Base-by-base conservation (phyloP, 1,140 invertebrate species). In the Nasonia vitripennis region DNA sequence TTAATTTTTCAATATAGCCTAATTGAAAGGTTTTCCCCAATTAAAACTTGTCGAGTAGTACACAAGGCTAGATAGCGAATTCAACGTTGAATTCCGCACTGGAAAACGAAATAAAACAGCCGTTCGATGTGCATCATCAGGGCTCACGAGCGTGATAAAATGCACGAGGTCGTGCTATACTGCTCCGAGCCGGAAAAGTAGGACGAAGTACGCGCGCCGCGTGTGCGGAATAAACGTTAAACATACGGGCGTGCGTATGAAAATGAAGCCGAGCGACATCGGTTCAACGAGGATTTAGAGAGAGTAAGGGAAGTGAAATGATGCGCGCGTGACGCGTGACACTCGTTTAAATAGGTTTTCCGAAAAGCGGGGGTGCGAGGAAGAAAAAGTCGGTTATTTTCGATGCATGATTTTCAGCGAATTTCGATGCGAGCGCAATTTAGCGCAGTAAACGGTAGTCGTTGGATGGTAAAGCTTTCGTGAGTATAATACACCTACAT, bases 241-340 rank as follows among this genome's bases (percentile, higher is more conserved):
- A 71, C 20, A 73, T 78, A 79, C 31, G 77, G 51, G 45, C 20
- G 51, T 7, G 34, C 34, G 81, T 77, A n/a, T 62, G 68, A 78
- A 78, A 84, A 70, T 71, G 67, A 78, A 73, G n/a, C 23, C 34
- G 23, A 37, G 20, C 27, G n/a, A 23, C 80, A 48, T 73, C 9
- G 31, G 78, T 34, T 37, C 34, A 17, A 34, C n/a, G 67, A 34
- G 62, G 67, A 48, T 81, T 67, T 70, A 70, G 62, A 67, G 4
- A n/a, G 0, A 34, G 12, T 79, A 34, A 17, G 23, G 17, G 20
- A 27, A 27, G 20, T 17, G 37, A 70, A 71, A 71, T 81, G 71
- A 70, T 48, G 34, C 20, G 4, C n/a, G 12, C 9, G 12, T 34
- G 0, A 5, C 14, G 20, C 55, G 55, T 62, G 20, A 20, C 6